Percentiles rank a stretch among this genome's conserved stretches.
Conservation (phyloP, 2,113 vertebrate species). For the Talpa occidentalis region DNA sequence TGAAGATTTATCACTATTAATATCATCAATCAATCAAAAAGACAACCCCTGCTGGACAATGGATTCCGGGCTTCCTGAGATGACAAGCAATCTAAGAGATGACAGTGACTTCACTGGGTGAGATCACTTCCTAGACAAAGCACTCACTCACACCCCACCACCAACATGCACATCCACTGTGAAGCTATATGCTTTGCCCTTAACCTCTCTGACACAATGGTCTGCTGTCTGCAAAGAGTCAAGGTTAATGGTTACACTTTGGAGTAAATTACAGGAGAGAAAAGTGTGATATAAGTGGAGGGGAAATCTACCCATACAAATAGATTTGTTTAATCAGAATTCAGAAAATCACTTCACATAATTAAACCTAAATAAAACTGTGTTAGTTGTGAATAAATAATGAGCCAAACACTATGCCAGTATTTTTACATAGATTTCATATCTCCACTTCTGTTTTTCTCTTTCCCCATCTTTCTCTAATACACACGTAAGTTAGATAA, state of each 20-base stretch:
- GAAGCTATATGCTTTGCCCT: not conserved
- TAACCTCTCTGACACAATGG: not conserved
- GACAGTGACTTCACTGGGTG: not conserved
- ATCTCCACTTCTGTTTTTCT: not conserved
- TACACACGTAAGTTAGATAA: not conserved
- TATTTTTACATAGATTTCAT: not conserved
- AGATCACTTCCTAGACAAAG: not conserved
- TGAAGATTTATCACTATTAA: not conserved
- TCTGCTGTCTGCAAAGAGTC: not conserved
- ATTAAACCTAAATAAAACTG: slow-evolving; percentile 13
- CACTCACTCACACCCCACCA: not conserved
- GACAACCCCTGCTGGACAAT: not conserved
- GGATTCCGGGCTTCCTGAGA: not conserved
- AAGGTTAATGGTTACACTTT: not conserved
- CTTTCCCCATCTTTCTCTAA: not conserved
- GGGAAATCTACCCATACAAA: not conserved
- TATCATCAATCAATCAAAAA: not conserved
- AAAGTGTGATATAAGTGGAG: not conserved
- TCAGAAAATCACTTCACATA: not conserved
- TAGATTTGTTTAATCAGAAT: not conserved
- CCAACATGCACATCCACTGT: not conserved
- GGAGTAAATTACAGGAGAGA: not conserved
- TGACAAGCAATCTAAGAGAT: not conserved
- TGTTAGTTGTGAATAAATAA: not conserved
- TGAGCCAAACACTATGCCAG: not conserved